phyloP scores from a whole-genome alignment of 2,888 invertebrate genomes.

The Apodemia hepburni region DNA sequence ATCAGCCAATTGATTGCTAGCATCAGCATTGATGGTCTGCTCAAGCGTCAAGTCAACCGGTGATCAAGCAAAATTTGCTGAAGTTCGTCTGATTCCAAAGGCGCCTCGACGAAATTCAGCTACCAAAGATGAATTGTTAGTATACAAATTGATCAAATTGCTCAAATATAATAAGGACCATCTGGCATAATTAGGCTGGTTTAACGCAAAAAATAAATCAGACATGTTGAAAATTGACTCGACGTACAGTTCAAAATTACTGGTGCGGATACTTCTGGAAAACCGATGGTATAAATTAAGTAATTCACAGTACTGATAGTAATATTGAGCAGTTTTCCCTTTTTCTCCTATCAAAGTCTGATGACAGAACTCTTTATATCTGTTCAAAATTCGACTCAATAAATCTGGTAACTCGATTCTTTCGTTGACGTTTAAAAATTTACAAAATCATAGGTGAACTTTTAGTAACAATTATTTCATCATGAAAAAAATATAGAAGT shows the following conservation, averaged over 20 bases:
- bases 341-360: slow-evolving; percentile 31
- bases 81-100: slow-evolving; percentile 35
- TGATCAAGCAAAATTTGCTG: slow-evolving; percentile 28
- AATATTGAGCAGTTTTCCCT: slow-evolving; percentile 34
- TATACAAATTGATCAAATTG: slow-evolving; percentile 33
- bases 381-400: slow-evolving; percentile 28
- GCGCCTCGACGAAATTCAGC: slow-evolving; percentile 32
- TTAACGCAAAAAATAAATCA: slow-evolving; percentile 33
- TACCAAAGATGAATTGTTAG: slow-evolving; percentile 31
- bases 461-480: slow-evolving; percentile 25
- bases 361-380: slow-evolving; percentile 33
- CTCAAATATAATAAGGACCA: slow-evolving; percentile 28
- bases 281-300: slow-evolving; percentile 28
- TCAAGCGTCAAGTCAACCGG: slow-evolving; percentile 35
- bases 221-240: slow-evolving; percentile 33
- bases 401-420: slow-evolving; percentile 34
- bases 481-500: slow-evolving; percentile 25
- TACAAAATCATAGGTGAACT: slow-evolving; percentile 20
- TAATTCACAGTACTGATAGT: slow-evolving; percentile 28
- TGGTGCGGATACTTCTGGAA: slow-evolving; percentile 35
- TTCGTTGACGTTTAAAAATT: slow-evolving; percentile 24
- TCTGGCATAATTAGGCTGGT: slow-evolving; percentile 29
- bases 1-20: background rate
- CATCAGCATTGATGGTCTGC: slow-evolving; percentile 41
- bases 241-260: slow-evolving; percentile 37